Conservation (phyloP, 2,113 vertebrate species). For the Catharus fuscescens region DNA sequence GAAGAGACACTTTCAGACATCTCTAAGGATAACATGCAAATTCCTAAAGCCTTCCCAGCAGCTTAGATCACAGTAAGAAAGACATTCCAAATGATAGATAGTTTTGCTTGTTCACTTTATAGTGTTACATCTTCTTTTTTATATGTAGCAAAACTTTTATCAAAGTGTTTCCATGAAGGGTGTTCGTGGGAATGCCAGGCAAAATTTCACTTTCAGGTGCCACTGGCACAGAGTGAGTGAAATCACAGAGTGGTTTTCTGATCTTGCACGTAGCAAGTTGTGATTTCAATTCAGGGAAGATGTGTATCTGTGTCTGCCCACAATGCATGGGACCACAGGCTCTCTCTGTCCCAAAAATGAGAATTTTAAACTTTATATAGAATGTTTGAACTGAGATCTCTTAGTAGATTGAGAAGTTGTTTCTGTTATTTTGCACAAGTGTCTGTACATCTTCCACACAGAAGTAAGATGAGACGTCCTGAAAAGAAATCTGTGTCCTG, state of each 20-base stretch:
- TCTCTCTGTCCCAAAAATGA: neutral
- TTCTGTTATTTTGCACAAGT: neutral
- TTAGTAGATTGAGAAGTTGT: neutral
- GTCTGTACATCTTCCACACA: neutral
- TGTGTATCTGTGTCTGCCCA: neutral
- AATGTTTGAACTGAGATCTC: neutral
- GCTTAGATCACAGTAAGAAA: constrained; percentile 47
- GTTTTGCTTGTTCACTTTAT: constrained; percentile 29
- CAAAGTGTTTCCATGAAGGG: neutral
- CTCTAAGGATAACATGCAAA: constrained; percentile 59
- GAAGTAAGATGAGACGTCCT: neutral
- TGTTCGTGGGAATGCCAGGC: neutral
- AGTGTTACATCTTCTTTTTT: neutral
- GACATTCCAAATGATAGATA: neutral
- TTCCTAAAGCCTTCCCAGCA: constrained; percentile 53
- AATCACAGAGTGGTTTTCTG: constrained; percentile 5
- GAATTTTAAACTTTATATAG: neutral
- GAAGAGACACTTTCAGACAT: constrained; percentile 29
- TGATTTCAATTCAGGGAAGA: neutral
- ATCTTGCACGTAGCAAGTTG: neutral
- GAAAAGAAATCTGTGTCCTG: neutral
- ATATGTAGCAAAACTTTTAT: constrained; percentile 7
- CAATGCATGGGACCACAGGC: accelerated
- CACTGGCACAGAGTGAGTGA: neutral
- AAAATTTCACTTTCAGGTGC: neutral